Conservation (phyloP, 2,113 vertebrate genomes). For the Holacanthus passer region DNA sequence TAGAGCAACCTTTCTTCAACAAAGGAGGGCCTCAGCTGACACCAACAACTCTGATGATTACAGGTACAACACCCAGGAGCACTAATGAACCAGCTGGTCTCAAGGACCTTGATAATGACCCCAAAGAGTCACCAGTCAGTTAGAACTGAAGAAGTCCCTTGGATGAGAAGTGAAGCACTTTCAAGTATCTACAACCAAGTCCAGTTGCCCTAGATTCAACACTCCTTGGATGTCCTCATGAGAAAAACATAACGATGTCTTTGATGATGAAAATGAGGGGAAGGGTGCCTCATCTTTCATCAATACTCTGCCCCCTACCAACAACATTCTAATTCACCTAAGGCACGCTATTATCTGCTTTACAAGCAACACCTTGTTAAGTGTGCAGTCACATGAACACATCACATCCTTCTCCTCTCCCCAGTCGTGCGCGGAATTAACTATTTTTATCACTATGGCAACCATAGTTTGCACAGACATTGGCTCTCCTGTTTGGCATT, state of each 20-base stretch:
- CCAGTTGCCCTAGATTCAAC: no score
- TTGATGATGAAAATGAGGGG: background rate
- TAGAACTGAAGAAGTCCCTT: no score
- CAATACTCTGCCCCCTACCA: background rate
- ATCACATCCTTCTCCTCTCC: slow-evolving; percentile 14
- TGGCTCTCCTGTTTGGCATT: background rate
- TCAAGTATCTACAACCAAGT: no score
- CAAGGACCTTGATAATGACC: no score
- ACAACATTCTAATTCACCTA: background rate
- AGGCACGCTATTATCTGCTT: background rate
- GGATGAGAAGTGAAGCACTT: no score
- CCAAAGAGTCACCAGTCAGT: no score
- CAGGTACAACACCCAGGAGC: no score
- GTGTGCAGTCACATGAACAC: slow-evolving; percentile 22
- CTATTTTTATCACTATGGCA: slow-evolving; percentile 19
- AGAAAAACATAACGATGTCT: background rate
- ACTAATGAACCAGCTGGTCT: no score
- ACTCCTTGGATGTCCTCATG: no score
- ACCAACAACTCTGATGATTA: no score
- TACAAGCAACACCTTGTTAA: slow-evolving; percentile 24
- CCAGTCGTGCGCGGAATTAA: slow-evolving; percentile 9
- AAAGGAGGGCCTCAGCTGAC: no score
- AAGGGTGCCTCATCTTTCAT: background rate
- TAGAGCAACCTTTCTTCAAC: no score
- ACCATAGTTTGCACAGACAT: slow-evolving; percentile 5